These are phyloP conservation scores for Pelobates fuscus DNA, from an alignment of 2,113 vertebrate species.

Conservation along the genomic window DNA sequence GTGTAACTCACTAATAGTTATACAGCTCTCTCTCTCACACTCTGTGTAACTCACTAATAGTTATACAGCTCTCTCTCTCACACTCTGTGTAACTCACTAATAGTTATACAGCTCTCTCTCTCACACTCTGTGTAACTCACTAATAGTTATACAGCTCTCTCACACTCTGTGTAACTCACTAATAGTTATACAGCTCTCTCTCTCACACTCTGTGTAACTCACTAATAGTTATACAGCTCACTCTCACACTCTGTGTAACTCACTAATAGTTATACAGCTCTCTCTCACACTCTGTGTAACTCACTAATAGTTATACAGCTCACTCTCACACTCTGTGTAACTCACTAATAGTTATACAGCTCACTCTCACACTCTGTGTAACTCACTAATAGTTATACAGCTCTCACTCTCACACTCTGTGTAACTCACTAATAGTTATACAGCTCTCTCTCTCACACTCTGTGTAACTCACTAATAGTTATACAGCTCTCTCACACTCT, in stretches of 20 bases:
- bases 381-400: not conserved
- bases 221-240: not conserved
- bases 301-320: not conserved
- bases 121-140: too few species aligned
- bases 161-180: not conserved
- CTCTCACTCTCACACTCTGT: not conserved
- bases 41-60: not conserved
- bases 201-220: not conserved
- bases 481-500: not conserved
- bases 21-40: not conserved
- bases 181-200: not conserved
- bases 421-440: not conserved
- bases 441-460: not conserved
- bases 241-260: not conserved
- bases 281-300: not conserved
- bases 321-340: not conserved
- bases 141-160: not conserved
- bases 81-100: not conserved
- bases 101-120: not conserved
- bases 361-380: not conserved
- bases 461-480: not conserved
- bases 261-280: not conserved
- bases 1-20: not conserved
- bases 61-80: not conserved
- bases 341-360: not conserved